phyloP scores from a whole-genome alignment of 2,797 vertebrate genomes.

The Lophotriccus pileatus region DNA sequence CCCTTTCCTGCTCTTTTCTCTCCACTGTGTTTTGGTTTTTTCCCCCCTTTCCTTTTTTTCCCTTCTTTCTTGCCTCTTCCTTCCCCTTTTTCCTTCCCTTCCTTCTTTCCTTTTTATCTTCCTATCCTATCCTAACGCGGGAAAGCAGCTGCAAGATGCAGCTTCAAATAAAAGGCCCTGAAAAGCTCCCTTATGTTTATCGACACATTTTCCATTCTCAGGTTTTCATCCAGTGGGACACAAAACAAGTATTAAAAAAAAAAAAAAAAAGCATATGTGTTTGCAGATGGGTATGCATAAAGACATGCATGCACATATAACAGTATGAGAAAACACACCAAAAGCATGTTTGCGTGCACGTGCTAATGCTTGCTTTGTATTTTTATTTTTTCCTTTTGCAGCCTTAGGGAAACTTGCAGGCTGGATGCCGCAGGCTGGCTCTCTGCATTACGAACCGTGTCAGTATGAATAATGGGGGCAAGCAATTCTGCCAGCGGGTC shows the following conservation, averaged over 20 bases:
- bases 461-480: slow-evolving; percentile 70
- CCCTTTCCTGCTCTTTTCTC: background rate
- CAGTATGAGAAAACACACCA: background rate
- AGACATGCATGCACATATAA: background rate
- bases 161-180: background rate
- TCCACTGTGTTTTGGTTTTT: background rate
- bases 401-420: slow-evolving; percentile 14
- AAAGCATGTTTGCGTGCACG: background rate
- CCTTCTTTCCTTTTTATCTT: background rate
- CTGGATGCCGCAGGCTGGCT: slow-evolving; percentile 56
- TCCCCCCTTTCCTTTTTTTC: background rate
- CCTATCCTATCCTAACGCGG: background rate
- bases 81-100: background rate
- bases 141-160: background rate
- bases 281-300: background rate
- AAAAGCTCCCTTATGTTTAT: background rate
- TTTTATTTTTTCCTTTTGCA: background rate
- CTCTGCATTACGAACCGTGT: background rate
- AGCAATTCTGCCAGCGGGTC: slow-evolving; percentile 53
- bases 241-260: background rate
- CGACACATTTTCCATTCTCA: background rate
- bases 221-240: background rate
- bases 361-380: background rate
- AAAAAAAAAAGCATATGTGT: background rate
- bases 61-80: background rate